phyloP scores from a whole-genome alignment of 2,888 invertebrate species.

The Hanleya hanleyi region DNA sequence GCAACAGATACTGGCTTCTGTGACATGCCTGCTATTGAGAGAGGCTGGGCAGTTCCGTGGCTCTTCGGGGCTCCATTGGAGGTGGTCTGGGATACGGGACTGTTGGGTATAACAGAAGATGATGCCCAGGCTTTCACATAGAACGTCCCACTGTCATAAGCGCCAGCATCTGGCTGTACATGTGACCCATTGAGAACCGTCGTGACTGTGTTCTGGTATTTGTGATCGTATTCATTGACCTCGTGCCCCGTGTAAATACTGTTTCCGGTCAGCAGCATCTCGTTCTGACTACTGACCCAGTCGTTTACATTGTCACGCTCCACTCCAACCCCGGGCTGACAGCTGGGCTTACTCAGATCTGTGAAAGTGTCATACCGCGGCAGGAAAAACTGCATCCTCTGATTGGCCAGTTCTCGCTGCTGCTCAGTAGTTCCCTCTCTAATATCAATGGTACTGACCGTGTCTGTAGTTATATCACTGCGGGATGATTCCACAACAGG shows the following conservation, averaged over 20 bases:
- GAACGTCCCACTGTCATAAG: neutral
- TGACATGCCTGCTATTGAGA: no score
- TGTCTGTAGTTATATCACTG: slow-evolving; percentile 6
- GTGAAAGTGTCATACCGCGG: neutral
- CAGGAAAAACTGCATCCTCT: slow-evolving; percentile 4
- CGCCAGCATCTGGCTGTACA: no score
- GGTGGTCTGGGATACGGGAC: neutral
- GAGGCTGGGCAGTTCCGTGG: no score
- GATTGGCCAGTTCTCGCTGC: neutral
- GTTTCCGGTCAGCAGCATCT: neutral
- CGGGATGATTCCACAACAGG: neutral
- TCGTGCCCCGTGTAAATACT: neutral
- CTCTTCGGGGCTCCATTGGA: no score
- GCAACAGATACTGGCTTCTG: neutral
- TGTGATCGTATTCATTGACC: no score
- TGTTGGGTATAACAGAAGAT: slow-evolving; percentile 42
- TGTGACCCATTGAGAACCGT: no score
- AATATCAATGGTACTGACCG: neutral
- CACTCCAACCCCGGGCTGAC: neutral
- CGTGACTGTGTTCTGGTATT: no score
- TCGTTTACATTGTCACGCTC: neutral
- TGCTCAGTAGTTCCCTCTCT: neutral
- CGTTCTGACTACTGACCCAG: neutral
- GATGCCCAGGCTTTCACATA: slow-evolving; percentile 54
- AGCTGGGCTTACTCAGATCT: no score